A percentile compares a stretch with the other conserved stretches of the same genome.
Evolutionary conservation across 2,113 vertebrate species (phyloP).

Genomic region (Sturnus vulgaris): DNA sequence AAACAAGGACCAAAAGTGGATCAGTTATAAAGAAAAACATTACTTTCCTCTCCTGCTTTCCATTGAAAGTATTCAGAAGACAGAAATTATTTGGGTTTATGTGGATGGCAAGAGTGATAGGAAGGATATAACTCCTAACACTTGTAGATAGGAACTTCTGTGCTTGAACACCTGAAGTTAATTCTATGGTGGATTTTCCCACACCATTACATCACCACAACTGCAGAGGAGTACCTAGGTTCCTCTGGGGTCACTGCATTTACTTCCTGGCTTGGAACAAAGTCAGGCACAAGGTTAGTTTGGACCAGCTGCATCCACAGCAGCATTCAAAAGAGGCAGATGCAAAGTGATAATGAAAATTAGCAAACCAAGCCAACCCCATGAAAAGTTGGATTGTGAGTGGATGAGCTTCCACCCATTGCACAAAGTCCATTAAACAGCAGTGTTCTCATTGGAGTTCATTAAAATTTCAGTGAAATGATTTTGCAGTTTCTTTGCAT

Average conservation of each 20-base stretch:
- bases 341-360: background rate
- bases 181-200: background rate
- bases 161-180: background rate
- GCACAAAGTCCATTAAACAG: constrained; percentile 11
- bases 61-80: background rate
- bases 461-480: constrained; percentile 46
- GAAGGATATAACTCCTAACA: background rate
- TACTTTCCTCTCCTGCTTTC: background rate
- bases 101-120: background rate
- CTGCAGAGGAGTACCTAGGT: background rate
- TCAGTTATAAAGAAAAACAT: background rate
- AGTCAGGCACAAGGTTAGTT: background rate
- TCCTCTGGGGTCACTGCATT: background rate
- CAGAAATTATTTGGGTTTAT: background rate
- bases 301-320: background rate
- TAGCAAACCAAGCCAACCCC: background rate
- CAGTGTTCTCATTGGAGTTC: background rate
- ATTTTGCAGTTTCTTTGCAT: constrained; percentile 24
- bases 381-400: background rate
- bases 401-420: background rate
- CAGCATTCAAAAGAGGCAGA: background rate
- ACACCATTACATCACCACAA: background rate
- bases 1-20: background rate
- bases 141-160: background rate
- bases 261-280: background rate